Evolutionary conservation across 2,113 vertebrate genomes (phyloP), one percentile per base, ranked within the genome.

Genomic region (Mustela lutreola): DNA sequence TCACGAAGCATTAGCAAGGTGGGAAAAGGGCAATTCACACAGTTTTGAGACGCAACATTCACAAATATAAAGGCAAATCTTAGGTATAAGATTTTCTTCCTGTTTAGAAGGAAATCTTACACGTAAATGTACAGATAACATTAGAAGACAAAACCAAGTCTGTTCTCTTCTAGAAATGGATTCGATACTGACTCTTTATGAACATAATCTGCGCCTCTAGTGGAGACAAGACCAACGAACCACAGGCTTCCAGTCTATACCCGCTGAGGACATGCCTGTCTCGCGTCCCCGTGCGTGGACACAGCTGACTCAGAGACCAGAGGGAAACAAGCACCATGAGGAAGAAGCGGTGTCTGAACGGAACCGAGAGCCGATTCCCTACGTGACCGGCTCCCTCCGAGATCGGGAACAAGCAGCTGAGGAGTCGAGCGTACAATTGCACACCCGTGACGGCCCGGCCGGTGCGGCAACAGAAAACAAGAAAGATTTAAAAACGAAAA

Each of bases 401-500:
- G 45, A 11, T 19, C 45, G 10, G 76, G 76, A 79, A 33, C 36
- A 26, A 14, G 26, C 1, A 0, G 26, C 26, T 33, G 7, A 50
- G 75, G 26, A 2, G 6, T 15, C 8, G 2, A 0, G 18, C 15
- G 26, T 1, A 6, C 45, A 65, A 65, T 3, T 65, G 5, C 11
- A 24, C 9, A 5, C 36, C 21, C 24, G 71, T 4, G 39, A 73
- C 12, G 36, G 71, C 22, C 22, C 0, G 36, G 39, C 45, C 76
- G 11, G 28, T 1, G 75, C 7, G 1, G 76, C 76, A 2, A 6
- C 8, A 16, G 22, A 12, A 42, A 24, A 24, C 73, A 45, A 15
- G 39, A 67, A 33, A 33, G 63, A 33, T 7, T 67, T 33, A 67
- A 6, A 33, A 16, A 15, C 6, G 31, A 15, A 33, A 33, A 33